Percentiles rank a stretch among this genome's conserved stretches.
phyloP scores from a whole-genome alignment of 2,113 vertebrate species.

The Gavia stellata region DNA sequence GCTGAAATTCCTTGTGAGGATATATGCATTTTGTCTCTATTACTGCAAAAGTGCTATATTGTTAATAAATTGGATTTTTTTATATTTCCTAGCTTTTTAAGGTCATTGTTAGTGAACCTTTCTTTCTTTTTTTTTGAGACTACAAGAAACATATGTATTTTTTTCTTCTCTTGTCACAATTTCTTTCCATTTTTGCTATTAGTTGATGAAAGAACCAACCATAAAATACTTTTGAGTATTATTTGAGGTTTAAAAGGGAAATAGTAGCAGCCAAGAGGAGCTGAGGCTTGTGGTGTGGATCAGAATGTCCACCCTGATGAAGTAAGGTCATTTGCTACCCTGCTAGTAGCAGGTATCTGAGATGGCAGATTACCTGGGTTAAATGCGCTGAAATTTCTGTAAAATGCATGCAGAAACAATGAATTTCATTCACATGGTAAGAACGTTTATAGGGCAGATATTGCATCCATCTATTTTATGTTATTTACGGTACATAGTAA shows the following conservation, averaged over 20 bases:
- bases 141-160: rapidly evolving
- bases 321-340: not conserved
- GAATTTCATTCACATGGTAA: not conserved
- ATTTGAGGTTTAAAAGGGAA: not conserved
- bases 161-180: not conserved
- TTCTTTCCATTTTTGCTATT: not conserved
- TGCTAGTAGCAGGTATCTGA: not conserved
- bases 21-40: not conserved
- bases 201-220: not conserved
- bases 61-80: not conserved
- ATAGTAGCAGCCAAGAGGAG: not conserved
- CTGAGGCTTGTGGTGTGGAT: not conserved
- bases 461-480: not conserved
- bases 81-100: not conserved
- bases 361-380: not conserved
- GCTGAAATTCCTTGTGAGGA: not conserved
- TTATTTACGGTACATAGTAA: not conserved
- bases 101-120: not conserved
- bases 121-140: not conserved
- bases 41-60: not conserved
- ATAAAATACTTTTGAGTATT: not conserved
- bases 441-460: not conserved
- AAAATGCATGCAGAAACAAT: not conserved
- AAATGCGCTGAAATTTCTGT: not conserved
- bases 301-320: not conserved